Conservation (phyloP, 2,113 vertebrate species). For the Irena cyanogastra region DNA sequence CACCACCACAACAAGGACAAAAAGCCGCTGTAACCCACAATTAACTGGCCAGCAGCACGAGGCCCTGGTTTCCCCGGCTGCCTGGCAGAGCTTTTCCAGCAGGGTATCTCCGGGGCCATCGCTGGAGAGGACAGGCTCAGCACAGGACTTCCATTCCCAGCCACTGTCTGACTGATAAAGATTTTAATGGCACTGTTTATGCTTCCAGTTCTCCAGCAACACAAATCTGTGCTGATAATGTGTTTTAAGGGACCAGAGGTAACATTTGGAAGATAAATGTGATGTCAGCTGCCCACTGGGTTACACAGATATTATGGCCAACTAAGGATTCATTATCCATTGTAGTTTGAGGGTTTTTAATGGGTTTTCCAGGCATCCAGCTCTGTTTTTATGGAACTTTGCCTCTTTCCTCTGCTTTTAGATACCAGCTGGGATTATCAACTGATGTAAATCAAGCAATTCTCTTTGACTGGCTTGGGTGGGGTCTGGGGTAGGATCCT, state of each 20-base stretch:
- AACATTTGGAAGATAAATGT: conserved; percentile 30
- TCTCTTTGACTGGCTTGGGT: not conserved
- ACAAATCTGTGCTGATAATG: conserved; percentile 29
- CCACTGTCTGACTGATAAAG: conserved; percentile 29
- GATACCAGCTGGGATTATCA: not conserved
- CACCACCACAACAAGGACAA: not conserved
- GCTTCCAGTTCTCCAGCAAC: conserved; percentile 1
- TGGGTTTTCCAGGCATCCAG: not conserved
- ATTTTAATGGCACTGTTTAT: conserved; percentile 58
- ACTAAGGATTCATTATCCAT: not conserved
- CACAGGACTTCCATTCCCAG: not conserved
- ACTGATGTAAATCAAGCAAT: not conserved
- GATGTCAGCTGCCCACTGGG: conserved; percentile 23
- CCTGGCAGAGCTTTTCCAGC: not conserved
- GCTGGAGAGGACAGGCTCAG: not conserved
- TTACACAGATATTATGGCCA: not conserved
- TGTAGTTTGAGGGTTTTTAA: not conserved
- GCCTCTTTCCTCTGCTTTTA: not conserved
- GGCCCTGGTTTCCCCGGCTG: not conserved
- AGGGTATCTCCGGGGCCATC: not conserved
- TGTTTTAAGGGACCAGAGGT: not conserved
- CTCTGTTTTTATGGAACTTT: not conserved
- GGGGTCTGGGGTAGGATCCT: not conserved
- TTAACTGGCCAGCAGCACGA: not conserved
- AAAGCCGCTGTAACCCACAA: not conserved